Conservation (phyloP, 2,113 vertebrate genomes). For the Phocoena phocoena region DNA sequence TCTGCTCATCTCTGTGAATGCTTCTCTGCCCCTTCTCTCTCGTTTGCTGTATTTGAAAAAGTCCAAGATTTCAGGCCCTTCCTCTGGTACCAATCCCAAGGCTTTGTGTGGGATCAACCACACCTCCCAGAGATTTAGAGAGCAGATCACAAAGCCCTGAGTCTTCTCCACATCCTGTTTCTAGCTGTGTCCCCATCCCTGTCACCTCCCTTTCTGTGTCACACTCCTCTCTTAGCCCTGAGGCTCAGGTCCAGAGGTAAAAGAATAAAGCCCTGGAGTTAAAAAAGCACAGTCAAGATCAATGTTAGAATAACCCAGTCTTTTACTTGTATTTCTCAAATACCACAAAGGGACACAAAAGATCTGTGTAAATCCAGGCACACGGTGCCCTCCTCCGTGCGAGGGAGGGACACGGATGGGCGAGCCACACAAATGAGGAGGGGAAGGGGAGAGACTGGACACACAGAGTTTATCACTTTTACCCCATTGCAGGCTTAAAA, state of each 20-base stretch:
- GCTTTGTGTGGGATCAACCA: not conserved
- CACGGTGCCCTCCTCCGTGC: rapidly evolving
- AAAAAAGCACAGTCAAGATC: not conserved
- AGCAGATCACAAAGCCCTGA: not conserved
- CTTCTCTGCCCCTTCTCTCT: not conserved
- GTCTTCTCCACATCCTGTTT: not conserved
- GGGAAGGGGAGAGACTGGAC: not conserved
- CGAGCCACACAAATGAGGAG: not conserved
- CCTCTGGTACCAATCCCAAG: not conserved
- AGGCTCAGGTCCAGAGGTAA: not conserved
- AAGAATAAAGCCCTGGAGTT: not conserved
- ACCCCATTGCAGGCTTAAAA: not conserved
- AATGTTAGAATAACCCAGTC: not conserved
- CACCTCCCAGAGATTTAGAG: not conserved
- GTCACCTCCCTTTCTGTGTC: not conserved
- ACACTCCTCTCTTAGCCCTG: not conserved
- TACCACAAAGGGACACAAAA: not conserved
- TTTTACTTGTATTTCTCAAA: not conserved
- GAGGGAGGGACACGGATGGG: not conserved
- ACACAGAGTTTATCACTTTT: not conserved
- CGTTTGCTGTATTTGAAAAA: not conserved
- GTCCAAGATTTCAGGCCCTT: not conserved
- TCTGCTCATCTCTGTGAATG: not conserved
- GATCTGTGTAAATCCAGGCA: not conserved
- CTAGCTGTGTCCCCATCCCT: not conserved